Evolutionary conservation across 2,113 vertebrate species (phyloP).

Genomic region (Forbesichthys papilliferus): DNA sequence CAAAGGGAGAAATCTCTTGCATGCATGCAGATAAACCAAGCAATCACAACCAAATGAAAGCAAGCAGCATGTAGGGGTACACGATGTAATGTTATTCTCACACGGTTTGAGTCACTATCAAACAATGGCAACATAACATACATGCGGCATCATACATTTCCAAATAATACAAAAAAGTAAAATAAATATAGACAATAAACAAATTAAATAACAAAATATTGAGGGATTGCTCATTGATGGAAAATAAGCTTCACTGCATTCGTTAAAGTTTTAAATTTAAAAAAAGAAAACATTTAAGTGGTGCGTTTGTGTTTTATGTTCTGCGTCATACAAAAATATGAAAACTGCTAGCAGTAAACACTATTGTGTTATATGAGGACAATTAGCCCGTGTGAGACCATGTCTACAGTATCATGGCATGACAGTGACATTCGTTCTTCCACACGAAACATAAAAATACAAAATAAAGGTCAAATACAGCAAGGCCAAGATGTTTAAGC

Average conservation of each 20-base stretch:
- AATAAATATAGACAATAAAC: constrained; percentile 35
- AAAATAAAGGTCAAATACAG: constrained; percentile 38
- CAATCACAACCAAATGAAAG: constrained; percentile 38
- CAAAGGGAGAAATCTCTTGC: constrained; percentile 40
- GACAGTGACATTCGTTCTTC: constrained; percentile 32
- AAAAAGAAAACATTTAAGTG: constrained; percentile 35
- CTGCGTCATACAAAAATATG: constrained; percentile 41
- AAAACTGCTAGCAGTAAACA: constrained; percentile 34
- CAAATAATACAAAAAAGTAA: constrained; percentile 54
- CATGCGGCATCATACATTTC: constrained; percentile 50
- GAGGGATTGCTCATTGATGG: constrained; percentile 40
- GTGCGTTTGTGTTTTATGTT: constrained; percentile 23
- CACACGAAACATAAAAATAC: constrained; percentile 35
- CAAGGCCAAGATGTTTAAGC: constrained; percentile 66
- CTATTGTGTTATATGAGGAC: background rate
- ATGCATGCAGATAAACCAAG: constrained; percentile 3
- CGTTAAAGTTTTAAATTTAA: constrained; percentile 35
- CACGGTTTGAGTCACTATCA: constrained; percentile 60
- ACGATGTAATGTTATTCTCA: constrained; percentile 53
- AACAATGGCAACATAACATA: constrained; percentile 55
- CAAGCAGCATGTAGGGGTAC: constrained; percentile 59
- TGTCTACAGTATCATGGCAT: constrained; percentile 31
- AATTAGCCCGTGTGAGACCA: constrained; percentile 21
- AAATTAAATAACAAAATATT: constrained; percentile 43
- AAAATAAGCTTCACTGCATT: constrained; percentile 32